A percentile compares a stretch with the other conserved stretches of the same genome.
Evolutionary conservation across 2,113 vertebrate genomes (phyloP).

Genomic region (Aegotheles bennettii): DNA sequence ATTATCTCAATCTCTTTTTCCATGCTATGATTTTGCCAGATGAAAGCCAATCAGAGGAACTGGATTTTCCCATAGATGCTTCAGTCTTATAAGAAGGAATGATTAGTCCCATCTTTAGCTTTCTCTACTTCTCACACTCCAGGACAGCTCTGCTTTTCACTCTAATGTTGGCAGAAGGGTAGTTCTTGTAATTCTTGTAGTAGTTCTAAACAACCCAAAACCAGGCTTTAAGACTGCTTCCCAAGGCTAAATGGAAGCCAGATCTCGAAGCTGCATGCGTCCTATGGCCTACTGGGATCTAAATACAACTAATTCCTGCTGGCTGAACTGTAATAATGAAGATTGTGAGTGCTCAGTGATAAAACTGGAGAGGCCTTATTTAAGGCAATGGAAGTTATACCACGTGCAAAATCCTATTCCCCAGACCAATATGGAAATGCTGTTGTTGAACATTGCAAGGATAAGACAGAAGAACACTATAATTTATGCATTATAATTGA

Average conservation of each 20-base stretch:
- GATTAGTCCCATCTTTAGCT: background rate
- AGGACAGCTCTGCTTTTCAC: slow-evolving; percentile 17
- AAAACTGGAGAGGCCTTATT: slow-evolving; percentile 17
- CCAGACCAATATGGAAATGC: background rate
- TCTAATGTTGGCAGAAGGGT: background rate
- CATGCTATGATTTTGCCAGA: background rate
- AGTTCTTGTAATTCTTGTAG: slow-evolving; percentile 43
- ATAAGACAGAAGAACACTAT: background rate
- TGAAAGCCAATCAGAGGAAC: slow-evolving; percentile 1
- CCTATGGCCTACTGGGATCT: slow-evolving; percentile 20
- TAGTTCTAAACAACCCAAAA: too few species aligned
- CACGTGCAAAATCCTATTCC: slow-evolving; percentile 48
- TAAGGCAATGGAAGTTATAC: slow-evolving; percentile 31
- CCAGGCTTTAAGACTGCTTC: background rate
- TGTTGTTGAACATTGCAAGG: slow-evolving; percentile 14
- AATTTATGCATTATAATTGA: slow-evolving; percentile 54
- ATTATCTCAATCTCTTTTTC: slow-evolving; percentile 12
- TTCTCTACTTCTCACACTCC: background rate
- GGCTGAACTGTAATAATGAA: slow-evolving; percentile 57
- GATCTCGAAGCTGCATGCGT: background rate
- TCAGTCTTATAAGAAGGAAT: background rate
- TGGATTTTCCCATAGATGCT: background rate
- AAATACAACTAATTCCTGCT: slow-evolving; percentile 55
- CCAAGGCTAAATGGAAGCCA: background rate
- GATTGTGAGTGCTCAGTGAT: slow-evolving; percentile 36